Conservation (phyloP, 1,140 invertebrate genomes). For the Rhagoletis pomonella region DNA sequence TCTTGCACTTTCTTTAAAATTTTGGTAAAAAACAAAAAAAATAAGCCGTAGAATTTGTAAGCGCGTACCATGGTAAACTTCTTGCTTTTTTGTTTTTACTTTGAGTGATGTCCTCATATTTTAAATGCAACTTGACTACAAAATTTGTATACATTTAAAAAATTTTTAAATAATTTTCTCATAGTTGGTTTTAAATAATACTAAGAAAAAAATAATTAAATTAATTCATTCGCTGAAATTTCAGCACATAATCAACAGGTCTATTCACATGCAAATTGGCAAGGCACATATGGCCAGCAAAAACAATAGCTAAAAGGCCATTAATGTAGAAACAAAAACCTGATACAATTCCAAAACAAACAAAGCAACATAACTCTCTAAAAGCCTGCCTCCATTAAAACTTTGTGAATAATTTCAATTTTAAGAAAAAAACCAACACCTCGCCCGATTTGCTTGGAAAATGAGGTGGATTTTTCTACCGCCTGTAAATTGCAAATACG, state of each 20-base stretch:
- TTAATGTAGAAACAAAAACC: not conserved
- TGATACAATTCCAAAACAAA: not conserved
- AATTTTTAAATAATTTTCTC: too few relatives aligned
- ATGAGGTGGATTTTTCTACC: not conserved
- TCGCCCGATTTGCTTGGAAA: not conserved
- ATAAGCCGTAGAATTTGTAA: too few relatives aligned
- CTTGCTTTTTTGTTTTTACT: too few relatives aligned
- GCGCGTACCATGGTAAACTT: too few relatives aligned
- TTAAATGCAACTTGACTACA: too few relatives aligned
- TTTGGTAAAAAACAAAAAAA: too few relatives aligned
- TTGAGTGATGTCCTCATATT: too few relatives aligned
- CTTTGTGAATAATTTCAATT: slow-evolving; percentile 11
- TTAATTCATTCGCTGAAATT: not conserved
- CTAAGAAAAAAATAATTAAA: not conserved
- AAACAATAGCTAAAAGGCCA: not conserved
- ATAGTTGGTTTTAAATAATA: too few relatives aligned
- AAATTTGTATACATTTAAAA: too few relatives aligned
- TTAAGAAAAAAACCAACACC: not conserved
- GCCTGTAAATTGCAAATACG: not conserved
- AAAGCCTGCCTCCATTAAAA: not conserved
- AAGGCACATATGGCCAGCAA: not conserved
- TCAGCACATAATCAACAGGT: slow-evolving; percentile 5
- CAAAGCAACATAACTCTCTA: not conserved
- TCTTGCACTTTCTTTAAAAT: too few relatives aligned
- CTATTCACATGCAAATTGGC: slow-evolving; percentile 33